phyloP scores from a whole-genome alignment of 2,888 invertebrate genomes.

The Phyto melanocephala region DNA sequence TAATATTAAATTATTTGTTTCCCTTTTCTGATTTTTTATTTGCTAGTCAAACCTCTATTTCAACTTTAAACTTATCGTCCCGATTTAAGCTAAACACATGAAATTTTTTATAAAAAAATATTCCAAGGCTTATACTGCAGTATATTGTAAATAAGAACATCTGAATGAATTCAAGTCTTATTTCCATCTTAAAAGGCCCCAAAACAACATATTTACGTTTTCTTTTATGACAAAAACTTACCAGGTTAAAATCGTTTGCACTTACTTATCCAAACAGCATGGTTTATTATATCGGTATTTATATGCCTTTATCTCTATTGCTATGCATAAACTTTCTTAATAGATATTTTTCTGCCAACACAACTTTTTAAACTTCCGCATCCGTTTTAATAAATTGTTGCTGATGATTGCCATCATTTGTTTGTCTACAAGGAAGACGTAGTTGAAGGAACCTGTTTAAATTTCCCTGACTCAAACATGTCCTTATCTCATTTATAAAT shows the following conservation, averaged over 20 bases:
- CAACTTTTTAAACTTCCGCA: constrained; percentile 51
- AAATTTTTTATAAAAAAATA: too few species aligned
- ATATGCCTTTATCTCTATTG: too few species aligned
- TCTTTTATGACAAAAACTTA: neutral
- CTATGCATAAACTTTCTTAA: neutral
- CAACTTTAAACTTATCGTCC: too few species aligned
- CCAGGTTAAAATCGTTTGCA: neutral
- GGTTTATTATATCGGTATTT: neutral
- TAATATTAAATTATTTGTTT: too few species aligned
- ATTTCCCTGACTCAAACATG: neutral
- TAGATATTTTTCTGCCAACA: constrained; percentile 38
- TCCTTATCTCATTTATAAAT: neutral
- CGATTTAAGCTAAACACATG: too few species aligned
- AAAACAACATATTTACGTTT: neutral
- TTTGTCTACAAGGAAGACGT: constrained; percentile 10
- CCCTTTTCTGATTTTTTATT: too few species aligned
- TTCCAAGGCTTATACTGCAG: too few species aligned
- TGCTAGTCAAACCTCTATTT: too few species aligned
- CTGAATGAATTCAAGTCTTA: too few species aligned
- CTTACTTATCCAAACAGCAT: neutral
- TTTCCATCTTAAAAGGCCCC: neutral
- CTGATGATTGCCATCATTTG: constrained; percentile 57
- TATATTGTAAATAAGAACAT: too few species aligned
- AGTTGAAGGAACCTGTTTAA: constrained; percentile 1
- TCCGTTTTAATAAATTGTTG: constrained; percentile 56